These are phyloP conservation scores for Schizotus pectinicornis DNA, from an alignment of 2,888 invertebrate genomes.

Conservation along the genomic window DNA sequence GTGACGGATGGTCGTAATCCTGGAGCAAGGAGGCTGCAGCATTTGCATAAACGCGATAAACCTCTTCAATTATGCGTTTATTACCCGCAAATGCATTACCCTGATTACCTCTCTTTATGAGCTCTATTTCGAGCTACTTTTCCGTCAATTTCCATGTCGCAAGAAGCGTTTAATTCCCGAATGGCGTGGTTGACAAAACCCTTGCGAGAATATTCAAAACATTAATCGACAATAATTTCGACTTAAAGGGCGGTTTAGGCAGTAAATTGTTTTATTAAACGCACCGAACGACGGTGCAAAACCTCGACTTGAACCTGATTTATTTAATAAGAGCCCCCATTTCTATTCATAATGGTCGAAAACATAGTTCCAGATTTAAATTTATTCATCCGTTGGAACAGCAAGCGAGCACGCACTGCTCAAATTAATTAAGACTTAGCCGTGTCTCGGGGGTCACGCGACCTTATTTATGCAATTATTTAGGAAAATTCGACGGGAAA, in stretches of 20 bases:
- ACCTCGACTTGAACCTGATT: slow-evolving; percentile 32
- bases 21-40: slow-evolving; percentile 33
- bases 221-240: slow-evolving; percentile 5
- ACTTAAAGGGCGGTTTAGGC: slow-evolving; percentile 13
- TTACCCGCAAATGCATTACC: slow-evolving; percentile 42
- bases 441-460: slow-evolving; percentile 36
- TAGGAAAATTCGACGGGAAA: slow-evolving; percentile 7
- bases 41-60: slow-evolving; percentile 47
- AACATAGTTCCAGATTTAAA: slow-evolving; percentile 36
- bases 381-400: slow-evolving; percentile 40
- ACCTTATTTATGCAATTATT: slow-evolving; percentile 37
- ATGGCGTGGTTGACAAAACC: no score
- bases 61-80: slow-evolving; percentile 46
- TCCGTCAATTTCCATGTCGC: slow-evolving; percentile 9
- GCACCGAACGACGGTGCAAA: slow-evolving; percentile 12
- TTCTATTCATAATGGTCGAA: slow-evolving; percentile 32
- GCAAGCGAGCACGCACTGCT: slow-evolving; percentile 39
- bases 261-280: slow-evolving; percentile 18
- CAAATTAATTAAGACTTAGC: slow-evolving; percentile 45
- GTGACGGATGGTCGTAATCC: no score
- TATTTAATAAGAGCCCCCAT: slow-evolving; percentile 31
- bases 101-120: slow-evolving; percentile 37
- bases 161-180: neutral
- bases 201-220: slow-evolving; percentile 3
- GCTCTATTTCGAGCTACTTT: slow-evolving; percentile 1